Base-by-base conservation (phyloP, 2,888 invertebrate species). In the Steinernema scapterisci region DNA sequence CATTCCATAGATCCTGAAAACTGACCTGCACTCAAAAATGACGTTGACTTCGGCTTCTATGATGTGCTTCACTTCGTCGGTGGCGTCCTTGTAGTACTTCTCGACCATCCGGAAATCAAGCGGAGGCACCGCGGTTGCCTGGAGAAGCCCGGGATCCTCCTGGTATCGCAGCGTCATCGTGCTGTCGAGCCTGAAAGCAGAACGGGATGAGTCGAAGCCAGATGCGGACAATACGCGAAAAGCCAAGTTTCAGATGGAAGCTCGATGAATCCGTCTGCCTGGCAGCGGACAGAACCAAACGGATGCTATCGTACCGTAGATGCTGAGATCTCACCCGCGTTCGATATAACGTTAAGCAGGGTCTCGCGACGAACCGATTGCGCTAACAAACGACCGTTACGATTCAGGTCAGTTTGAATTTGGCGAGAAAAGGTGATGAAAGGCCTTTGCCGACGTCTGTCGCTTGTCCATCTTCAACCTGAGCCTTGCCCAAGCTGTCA, bases 21-120 rank as follows among this genome's bases (percentile, higher is more conserved):
- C 63, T 27, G 16, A 63, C 63, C 27, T 63, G 63, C 63, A 63
- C 31, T 63, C 63, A 31, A 63, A 27, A 16, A 63, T 38, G 16
- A 63, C 63, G 63, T 31, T 63, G 31, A 63, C 63, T 63, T 63
- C 63, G 63, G 63, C 63, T 16, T 63, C 63, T 9, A 63, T 9
- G 27, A 63, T 25, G 27, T 63, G 63, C 25, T 27, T 25, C 9
- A 63, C 63, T 19, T 63, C 63, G 31, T 63, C 27, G 5, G 63
- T 27, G 16, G 63, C 63, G 38, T 63, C 63, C 38, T 25, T 7
- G 31, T 63, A 63, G 31, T 31, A 31, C 63, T 63, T 63, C 25
- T 63, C 27, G 63, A 63, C 16, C 2, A 13, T 27, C 23, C 63
- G 63, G 63, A 63, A 25, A 27, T 31, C 16, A 25, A 25, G 23